A percentile compares a stretch with the other conserved stretches of the same genome.
These are phyloP conservation scores for Idaea biselata DNA, from an alignment of 2,888 invertebrate genomes.

Conservation along the genomic window DNA sequence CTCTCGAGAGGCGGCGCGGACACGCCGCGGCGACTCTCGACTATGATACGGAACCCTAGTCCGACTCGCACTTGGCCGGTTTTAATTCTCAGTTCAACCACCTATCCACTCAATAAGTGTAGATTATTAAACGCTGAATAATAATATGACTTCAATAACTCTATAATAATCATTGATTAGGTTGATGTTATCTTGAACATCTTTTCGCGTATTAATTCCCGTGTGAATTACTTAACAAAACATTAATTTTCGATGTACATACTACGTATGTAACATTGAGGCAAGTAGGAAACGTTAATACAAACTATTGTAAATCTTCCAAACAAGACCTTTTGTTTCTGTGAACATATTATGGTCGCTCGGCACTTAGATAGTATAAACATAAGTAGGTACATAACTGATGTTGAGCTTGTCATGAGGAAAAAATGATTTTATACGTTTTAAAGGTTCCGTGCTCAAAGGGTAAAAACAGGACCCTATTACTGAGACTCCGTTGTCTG, in stretches of 20 bases:
- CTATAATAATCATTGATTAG: not conserved
- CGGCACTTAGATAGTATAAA: not conserved
- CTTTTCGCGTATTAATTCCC: not conserved
- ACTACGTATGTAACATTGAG: not conserved
- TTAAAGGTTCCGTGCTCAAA: no score
- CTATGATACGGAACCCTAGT: no score
- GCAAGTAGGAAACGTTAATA: conserved; percentile 14
- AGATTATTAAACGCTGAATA: no score
- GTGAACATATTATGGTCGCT: conserved; percentile 8
- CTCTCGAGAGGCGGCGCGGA: no score
- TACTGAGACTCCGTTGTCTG: no score
- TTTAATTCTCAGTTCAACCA: no score
- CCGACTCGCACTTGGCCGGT: no score
- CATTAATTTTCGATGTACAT: not conserved
- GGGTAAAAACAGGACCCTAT: no score
- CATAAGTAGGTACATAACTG: not conserved
- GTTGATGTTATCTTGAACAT: not conserved
- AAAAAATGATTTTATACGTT: not conserved
- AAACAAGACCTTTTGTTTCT: conserved; percentile 26
- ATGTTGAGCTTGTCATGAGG: not conserved
- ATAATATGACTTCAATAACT: not conserved
- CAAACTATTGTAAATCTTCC: conserved; percentile 18
- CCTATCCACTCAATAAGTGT: no score
- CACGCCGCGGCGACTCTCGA: no score
- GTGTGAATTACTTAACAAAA: not conserved